Evolutionary conservation across 2,888 invertebrate species (phyloP).

Genomic region (Plebejus melissa): DNA sequence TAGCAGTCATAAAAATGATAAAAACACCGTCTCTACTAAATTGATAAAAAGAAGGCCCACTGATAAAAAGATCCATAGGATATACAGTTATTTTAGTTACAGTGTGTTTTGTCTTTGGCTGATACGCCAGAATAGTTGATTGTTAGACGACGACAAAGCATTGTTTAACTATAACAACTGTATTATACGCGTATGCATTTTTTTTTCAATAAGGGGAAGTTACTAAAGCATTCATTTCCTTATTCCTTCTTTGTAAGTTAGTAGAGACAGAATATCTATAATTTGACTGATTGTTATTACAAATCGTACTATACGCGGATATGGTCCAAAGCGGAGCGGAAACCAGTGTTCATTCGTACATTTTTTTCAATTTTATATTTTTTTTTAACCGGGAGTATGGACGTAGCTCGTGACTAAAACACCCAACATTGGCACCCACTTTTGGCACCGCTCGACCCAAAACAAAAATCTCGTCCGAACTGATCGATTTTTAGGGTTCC

Average conservation of each 20-base stretch:
- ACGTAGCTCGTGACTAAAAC: conserved; percentile 19
- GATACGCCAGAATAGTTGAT: no score
- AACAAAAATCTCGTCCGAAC: conserved; percentile 38
- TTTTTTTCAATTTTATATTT: conserved; percentile 8
- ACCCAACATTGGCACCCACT: conserved; percentile 59
- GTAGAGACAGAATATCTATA: not conserved
- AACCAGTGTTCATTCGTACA: not conserved
- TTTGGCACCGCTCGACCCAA: conserved; percentile 69
- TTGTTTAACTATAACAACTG: no score
- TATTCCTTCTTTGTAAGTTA: not conserved
- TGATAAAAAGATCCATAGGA: no score
- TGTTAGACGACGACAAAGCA: no score
- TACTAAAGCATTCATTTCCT: not conserved
- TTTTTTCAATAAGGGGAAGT: not conserved
- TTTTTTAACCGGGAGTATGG: not conserved
- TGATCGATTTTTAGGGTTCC: conserved; percentile 37
- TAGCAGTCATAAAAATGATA: not conserved
- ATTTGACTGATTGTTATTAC: not conserved
- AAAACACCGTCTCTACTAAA: no score
- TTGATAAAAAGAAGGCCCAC: no score
- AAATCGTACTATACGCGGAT: conserved; percentile 28
- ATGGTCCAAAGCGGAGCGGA: conserved; percentile 30
- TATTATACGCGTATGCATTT: not conserved
- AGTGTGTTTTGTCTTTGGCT: no score
- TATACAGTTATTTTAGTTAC: no score